Evolutionary conservation across 2,888 invertebrate genomes (phyloP).

Genomic region (Periphyllus acericola): DNA sequence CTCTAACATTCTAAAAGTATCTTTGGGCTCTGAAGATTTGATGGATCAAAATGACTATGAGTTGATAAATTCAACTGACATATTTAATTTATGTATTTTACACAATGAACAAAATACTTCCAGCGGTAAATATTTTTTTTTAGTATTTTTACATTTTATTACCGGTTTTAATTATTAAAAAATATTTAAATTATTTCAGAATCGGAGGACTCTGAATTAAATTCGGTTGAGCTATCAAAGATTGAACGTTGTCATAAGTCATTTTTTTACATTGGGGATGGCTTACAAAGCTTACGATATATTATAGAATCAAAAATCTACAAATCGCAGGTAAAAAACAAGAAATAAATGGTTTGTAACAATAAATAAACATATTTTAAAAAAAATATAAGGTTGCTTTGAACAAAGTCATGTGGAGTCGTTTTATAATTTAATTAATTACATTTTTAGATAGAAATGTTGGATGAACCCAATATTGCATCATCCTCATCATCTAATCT

Average conservation of each 20-base stretch:
- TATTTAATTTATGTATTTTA: too few species aligned
- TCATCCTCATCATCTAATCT: not conserved
- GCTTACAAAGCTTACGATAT: constrained; percentile 78
- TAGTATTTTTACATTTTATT: not conserved
- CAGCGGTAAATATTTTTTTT: not conserved
- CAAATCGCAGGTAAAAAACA: constrained; percentile 69
- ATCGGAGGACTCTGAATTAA: constrained; percentile 68
- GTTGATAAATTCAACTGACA: constrained; percentile 68
- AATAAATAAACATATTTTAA: not conserved
- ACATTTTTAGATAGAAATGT: constrained; percentile 68
- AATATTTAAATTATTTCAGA: constrained; percentile 63
- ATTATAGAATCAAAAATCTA: constrained; percentile 67
- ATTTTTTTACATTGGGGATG: constrained; percentile 77
- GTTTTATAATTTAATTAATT: constrained; percentile 2
- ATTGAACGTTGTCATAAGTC: constrained; percentile 76
- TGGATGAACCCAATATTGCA: constrained; percentile 74
- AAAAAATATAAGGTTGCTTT: too few species aligned
- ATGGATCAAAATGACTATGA: constrained; percentile 77
- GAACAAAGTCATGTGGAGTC: too few species aligned
- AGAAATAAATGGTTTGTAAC: constrained; percentile 67
- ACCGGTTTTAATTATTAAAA: too few species aligned
- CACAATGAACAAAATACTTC: too few species aligned
- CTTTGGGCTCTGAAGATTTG: not conserved
- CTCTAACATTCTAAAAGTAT: too few species aligned
- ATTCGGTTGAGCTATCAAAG: constrained; percentile 70